phyloP scores from a whole-genome alignment of 2,113 vertebrate species.

The Cinclus mexicanus region DNA sequence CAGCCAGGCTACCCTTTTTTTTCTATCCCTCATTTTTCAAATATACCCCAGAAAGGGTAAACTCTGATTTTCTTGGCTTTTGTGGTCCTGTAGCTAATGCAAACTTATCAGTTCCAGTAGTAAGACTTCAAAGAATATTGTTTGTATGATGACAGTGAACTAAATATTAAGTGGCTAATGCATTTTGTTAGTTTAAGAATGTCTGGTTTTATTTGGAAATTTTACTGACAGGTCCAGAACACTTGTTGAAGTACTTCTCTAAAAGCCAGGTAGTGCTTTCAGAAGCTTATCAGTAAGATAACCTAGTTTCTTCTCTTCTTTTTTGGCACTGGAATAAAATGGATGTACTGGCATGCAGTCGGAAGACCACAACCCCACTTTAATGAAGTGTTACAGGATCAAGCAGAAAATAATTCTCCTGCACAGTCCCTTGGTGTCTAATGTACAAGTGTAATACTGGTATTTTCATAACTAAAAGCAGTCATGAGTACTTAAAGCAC shows the following conservation, averaged over 20 bases:
- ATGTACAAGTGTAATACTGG: background rate
- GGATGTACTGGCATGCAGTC: slow-evolving; percentile 20
- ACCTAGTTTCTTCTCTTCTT: background rate
- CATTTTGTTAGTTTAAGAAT: slow-evolving; percentile 11
- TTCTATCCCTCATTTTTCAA: background rate
- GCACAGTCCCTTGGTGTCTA: background rate
- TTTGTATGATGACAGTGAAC: background rate
- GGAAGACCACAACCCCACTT: background rate
- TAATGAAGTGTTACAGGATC: slow-evolving; percentile 58
- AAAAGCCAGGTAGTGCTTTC: slow-evolving; percentile 20
- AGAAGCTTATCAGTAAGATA: slow-evolving; percentile 47
- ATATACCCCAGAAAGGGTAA: background rate
- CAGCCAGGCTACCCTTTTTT: background rate
- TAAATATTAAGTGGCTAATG: slow-evolving; percentile 32
- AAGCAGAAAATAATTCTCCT: slow-evolving; percentile 47
- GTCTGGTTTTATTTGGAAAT: background rate
- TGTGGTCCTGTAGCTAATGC: background rate
- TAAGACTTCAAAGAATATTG: slow-evolving; percentile 33
- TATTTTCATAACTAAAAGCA: slow-evolving; percentile 54
- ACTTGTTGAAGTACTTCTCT: background rate
- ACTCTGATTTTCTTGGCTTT: background rate
- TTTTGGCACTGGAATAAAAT: slow-evolving; percentile 37
- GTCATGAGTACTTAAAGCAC: background rate
- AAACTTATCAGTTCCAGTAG: background rate
- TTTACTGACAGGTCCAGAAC: background rate